A percentile compares a stretch with the other conserved stretches of the same genome.
phyloP scores from a whole-genome alignment of 2,797 vertebrate genomes.

The Muscicapa comitata region DNA sequence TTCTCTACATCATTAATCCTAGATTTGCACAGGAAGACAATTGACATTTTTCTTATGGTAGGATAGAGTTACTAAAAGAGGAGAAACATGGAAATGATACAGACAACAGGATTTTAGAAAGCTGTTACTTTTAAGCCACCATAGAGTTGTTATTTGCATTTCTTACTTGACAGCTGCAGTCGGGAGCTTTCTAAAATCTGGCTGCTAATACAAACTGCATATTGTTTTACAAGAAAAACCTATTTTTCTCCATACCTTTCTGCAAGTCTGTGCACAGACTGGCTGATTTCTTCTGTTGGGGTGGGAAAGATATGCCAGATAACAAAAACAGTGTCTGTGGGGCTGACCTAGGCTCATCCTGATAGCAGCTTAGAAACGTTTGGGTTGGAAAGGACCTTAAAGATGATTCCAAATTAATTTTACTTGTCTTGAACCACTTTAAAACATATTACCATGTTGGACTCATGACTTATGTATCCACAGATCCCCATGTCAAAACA shows the following conservation, averaged over 20 bases:
- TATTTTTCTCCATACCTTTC: not conserved
- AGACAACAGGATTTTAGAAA: slow-evolving; percentile 17
- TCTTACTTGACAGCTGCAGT: slow-evolving; percentile 25
- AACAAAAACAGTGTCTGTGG: not conserved
- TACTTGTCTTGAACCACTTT: not conserved
- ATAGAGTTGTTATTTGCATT: not conserved
- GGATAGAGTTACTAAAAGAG: slow-evolving; percentile 13
- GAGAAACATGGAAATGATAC: not conserved
- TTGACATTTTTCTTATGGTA: slow-evolving; percentile 9
- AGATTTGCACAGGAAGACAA: not conserved
- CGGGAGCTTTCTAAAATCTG: not conserved
- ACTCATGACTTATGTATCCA: not conserved
- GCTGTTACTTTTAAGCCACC: not conserved
- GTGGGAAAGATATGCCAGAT: not conserved
- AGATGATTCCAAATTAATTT: not conserved
- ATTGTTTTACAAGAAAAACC: not conserved
- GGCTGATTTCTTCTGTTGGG: not conserved
- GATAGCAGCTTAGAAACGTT: not conserved
- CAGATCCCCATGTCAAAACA: not conserved
- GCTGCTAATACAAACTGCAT: not conserved
- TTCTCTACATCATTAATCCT: slow-evolving; percentile 23
- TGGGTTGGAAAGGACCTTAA: not conserved
- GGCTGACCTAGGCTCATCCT: not conserved
- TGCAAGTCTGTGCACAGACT: not conserved
- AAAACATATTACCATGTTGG: not conserved